Base-by-base conservation (phyloP, 1,140 invertebrate species). In the Brachionus asplanchnoidis region DNA sequence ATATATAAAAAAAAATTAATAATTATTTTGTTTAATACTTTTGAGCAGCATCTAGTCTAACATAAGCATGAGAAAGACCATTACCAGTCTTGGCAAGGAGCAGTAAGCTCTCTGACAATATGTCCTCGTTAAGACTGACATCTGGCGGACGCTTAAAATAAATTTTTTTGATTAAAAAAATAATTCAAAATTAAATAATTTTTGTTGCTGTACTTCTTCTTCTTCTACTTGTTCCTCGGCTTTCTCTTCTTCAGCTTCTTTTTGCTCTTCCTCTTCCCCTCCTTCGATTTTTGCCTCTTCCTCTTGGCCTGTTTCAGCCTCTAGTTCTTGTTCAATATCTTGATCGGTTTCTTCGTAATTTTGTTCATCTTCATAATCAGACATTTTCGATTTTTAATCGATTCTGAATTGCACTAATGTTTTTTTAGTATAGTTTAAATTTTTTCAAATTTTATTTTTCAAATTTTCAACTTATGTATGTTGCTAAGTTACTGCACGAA, bases 71-170 rank as follows among this genome's bases (percentile, higher is more conserved):
- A 44, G 89, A 85, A 11, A 90, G 84, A 17, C 89, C 89, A 87
- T 89, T 88, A 46, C 89, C 89, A 28, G 88, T 90, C 86, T 90
- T 90, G 86, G 88, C 88, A 0, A 90, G 85, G 4, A 90, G 85
- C 20, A 89, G 88, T 23, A 90, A 85, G 85, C 87, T 86, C 78
- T 90, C 89, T 56, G 87, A 86, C 26, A 89, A 86, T 32, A 89
- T 87, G 44, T 90, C 89, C 56, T 88, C 87, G 85, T 88, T 87
- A 28, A 90, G 66, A 65, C 87, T 87, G 23, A 87, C 87, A 50
- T 89, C 88, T 84, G 87, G 87, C 36, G 87, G 85, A 86, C 87
- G 87, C 89, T 89, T 50, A 23, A 26, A 12, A 53, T n/a, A 65
- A 65, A 28, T 28, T 28, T 65, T 28, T 46, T 26, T 66, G 78